These are phyloP conservation scores for Littorina saxatilis DNA, from an alignment of 1,140 invertebrate genomes.

Conservation along the genomic window DNA sequence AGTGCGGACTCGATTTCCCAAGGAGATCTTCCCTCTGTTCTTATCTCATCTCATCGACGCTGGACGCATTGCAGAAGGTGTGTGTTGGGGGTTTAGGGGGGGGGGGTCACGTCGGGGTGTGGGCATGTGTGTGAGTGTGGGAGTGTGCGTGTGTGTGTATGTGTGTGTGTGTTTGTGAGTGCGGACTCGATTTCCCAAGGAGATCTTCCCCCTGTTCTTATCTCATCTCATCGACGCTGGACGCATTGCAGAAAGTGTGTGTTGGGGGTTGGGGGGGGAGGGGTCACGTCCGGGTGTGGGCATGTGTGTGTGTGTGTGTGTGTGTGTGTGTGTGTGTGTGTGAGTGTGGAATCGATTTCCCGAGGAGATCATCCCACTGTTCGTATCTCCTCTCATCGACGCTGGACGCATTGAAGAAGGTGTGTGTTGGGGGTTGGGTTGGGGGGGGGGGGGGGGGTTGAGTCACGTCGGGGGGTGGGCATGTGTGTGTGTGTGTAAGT, in stretches of 20 bases:
- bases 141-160: not conserved
- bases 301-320: constrained; percentile 18
- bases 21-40: not conserved
- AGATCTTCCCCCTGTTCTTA: constrained; percentile 4
- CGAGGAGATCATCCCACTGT: not conserved
- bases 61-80: constrained; percentile 1
- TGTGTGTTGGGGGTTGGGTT: too few species aligned
- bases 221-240: not conserved
- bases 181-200: constrained; percentile 4
- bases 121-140: constrained; percentile 2
- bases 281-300: not conserved
- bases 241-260: not conserved
- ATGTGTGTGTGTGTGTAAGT: constrained; percentile 6
- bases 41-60: not conserved
- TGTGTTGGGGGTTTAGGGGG: too few species aligned
- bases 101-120: not conserved
- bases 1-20: constrained; percentile 11
- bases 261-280: too few species aligned
- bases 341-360: constrained; percentile 17
- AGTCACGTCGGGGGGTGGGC: not conserved
- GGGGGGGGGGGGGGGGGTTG: not conserved
- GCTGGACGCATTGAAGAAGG: not conserved
- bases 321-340: not conserved
- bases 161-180: not conserved
- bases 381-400: not conserved